Conservation (phyloP, 2,113 vertebrate genomes). For the Neolamprologus cancellatus region DNA sequence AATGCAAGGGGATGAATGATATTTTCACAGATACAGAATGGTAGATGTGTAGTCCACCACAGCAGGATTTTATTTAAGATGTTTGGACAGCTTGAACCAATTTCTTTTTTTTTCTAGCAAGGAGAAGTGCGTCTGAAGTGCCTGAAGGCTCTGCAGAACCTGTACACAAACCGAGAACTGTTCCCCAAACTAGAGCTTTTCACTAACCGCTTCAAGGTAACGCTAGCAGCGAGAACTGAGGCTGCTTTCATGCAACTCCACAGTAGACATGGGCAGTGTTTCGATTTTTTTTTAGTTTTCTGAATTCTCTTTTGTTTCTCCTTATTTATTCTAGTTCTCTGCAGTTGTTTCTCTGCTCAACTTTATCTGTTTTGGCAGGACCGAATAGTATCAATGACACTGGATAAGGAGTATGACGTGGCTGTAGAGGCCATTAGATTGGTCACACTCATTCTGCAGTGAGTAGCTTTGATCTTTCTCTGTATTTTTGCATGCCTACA, state of each 20-base stretch:
- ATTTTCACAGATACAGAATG: background rate
- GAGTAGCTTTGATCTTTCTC: constrained; percentile 60
- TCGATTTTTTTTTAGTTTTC: background rate
- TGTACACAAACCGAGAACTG: constrained; percentile 96
- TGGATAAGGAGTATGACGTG: constrained; percentile 98
- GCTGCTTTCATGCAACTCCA: background rate
- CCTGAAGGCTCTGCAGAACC: constrained; percentile 95
- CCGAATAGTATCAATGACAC: constrained; percentile 98
- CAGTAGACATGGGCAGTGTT: background rate
- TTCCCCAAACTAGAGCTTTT: constrained; percentile 97
- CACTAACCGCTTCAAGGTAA: constrained; percentile 98
- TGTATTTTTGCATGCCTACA: background rate
- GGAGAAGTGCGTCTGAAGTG: constrained; percentile 98
- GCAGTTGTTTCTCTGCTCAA: background rate
- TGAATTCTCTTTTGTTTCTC: background rate
- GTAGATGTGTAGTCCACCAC: background rate
- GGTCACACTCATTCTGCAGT: constrained; percentile 97
- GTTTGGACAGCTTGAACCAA: background rate
- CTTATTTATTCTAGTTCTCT: background rate
- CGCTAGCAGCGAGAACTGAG: background rate
- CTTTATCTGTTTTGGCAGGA: constrained; percentile 73
- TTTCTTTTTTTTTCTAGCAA: constrained; percentile 73
- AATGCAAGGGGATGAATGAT: background rate
- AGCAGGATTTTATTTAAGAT: background rate
- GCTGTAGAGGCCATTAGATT: constrained; percentile 97